Evolutionary conservation across 2,888 invertebrate species (phyloP), one percentile per base, ranked within the genome.

Genomic region (Ectemnius continuus): DNA sequence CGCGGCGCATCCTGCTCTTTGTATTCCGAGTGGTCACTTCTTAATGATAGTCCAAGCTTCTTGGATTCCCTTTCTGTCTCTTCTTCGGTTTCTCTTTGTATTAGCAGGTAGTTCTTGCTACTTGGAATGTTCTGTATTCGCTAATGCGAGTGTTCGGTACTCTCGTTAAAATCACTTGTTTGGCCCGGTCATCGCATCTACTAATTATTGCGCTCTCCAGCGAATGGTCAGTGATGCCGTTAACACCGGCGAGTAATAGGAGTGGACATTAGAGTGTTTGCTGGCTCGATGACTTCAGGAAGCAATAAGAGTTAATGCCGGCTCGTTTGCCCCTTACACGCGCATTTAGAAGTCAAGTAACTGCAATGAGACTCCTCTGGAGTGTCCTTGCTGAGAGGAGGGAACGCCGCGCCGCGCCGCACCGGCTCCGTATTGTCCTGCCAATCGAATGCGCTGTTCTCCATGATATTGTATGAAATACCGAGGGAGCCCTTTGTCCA

Each of bases 261-360:
- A 36, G 36, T 11, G 36, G 36, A 11, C 36, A 62, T 62, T 62
- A 62, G 62, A 62, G 62, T 62, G 47, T 46, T 36, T 6, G 36
- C 11, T 8, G 36, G 36, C 52, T 14, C 52, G 52, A 75, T 69
- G 75, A 75, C 75, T 75, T 59, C 65, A 47, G 16, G 45, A 58
- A 59, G 28, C 69, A 69, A 66, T 75, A 69, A 75, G 61, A 75
- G 46, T 75, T 68, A 75, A 48, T n/a, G 59, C 13, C 28, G 61
- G 57, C 52, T 59, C 61, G 69, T 65, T 62, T 69, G 59, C 61
- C 65, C 46, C 6, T 36, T 48, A 52, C 48, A 3, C 18, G 60
- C 52, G 52, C 46, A 28, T 28, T 62, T 45, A 45, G 59, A 75
- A 75, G 65, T 60, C 65, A 69, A 75, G 65, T 36, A 64, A 18